phyloP scores from a whole-genome alignment of 1,140 invertebrate species.

The Drosophila murphyi region DNA sequence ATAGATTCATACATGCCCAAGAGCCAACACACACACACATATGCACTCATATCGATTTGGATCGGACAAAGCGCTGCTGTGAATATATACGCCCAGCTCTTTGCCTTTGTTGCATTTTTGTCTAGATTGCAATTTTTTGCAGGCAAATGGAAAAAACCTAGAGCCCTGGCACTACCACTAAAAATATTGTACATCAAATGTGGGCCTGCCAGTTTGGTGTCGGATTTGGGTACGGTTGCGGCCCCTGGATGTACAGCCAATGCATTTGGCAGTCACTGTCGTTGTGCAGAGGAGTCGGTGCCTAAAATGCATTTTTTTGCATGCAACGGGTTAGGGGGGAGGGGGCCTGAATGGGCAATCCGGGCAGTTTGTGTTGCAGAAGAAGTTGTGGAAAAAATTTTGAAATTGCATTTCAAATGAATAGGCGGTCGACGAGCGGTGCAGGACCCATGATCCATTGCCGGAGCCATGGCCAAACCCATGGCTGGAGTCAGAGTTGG shows the following conservation, averaged over 20 bases:
- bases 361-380: slow-evolving; percentile 46
- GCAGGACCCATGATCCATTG: slow-evolving; percentile 11
- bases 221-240: slow-evolving; percentile 2
- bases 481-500: neutral
- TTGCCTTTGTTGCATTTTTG: slow-evolving; percentile 83
- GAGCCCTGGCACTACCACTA: slow-evolving; percentile 49
- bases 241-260: slow-evolving; percentile 14
- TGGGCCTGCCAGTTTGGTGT: slow-evolving; percentile 32
- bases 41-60: slow-evolving; percentile 27
- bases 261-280: slow-evolving; percentile 29
- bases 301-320: slow-evolving; percentile 80
- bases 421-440: slow-evolving; percentile 46
- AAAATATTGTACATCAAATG: slow-evolving; percentile 80
- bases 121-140: slow-evolving; percentile 83
- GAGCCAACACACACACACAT: slow-evolving; percentile 18
- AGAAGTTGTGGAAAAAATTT: slow-evolving; percentile 75
- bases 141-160: slow-evolving; percentile 69
- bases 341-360: neutral
- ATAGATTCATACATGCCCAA: slow-evolving; percentile 13
- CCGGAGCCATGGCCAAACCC: slow-evolving; percentile 10
- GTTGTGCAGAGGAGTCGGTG: slow-evolving; percentile 41
- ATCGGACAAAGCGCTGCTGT: slow-evolving; percentile 34
- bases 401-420: slow-evolving; percentile 83
- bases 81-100: slow-evolving; percentile 64
- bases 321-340: slow-evolving; percentile 40